Evolutionary conservation across 2,797 vertebrate genomes (phyloP), one percentile per base, ranked within the genome.

Genomic region (Melanotaenia pygmaea): DNA sequence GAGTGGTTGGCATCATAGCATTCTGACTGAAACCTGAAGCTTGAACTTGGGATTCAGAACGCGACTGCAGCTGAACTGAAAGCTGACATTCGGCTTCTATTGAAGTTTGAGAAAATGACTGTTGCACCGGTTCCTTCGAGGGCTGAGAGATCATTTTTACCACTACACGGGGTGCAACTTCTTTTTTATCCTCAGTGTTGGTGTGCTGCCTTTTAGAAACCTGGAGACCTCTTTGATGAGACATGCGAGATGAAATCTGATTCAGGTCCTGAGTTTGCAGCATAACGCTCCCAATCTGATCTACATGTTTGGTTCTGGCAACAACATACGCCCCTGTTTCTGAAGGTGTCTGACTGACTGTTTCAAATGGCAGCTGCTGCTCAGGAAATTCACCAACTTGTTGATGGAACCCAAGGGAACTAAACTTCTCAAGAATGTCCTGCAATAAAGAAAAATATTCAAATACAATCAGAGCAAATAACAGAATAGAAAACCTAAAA

Each of bases 351-450:
- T 51, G 63, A 57, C n/a, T 59, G 30, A 11, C n/a, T 34, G 22
- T 32, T 50, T 64, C 30, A 47, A 47, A 0, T 1, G 28, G 26
- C n/a, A 54, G 43, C 35, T 28, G 40, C 47, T 10, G 50, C 16
- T 66, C 37, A 35, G 62, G 45, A 57, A 74, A 51, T 47, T 81
- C 65, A 20, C 30, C 56, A 47, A 60, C n/a, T n/a, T 60, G 59
- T 18, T 3, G 59, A 30, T 58, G 43, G 30, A 72, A 72, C 28
- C 78, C 88, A 65, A 79, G 43, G 10, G 70, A 59, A 20, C 58
- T 59, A 59, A 85, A 85, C 28, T 67, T 56, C 7, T n/a, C 56
- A 16, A 85, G 77, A 74, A 84, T 80, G 28, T 83, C 86, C 89
- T 90, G 38, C 14, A 68, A 47, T 75, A 63, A 60, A 0, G 58